Base-by-base conservation (phyloP, 2,888 invertebrate genomes). In the Yponomeuta evonymella region DNA sequence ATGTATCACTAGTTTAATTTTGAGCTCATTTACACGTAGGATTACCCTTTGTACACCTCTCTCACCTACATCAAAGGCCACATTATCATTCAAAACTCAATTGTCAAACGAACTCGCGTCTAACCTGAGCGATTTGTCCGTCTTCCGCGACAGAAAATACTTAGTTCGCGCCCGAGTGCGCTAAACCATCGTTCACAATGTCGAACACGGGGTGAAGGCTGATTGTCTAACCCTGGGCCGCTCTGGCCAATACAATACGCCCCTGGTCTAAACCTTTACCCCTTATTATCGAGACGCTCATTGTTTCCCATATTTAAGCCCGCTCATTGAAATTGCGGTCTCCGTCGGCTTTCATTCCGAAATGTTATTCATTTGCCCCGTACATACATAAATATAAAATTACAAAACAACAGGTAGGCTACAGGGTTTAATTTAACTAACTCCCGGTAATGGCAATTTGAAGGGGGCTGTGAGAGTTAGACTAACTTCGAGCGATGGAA, bases 241-340 rank as follows among this genome's bases (percentile, higher is more conserved):
- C 51, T 12, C 51, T 58, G 51, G 48, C 78, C 75, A 76, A 79
- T 78, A 51, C 73, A 73, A 71, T 69, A 72, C 71, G 70, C 73
- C 70, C 70, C 73, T 72, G 72, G 69, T 79, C 82, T 84, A 85
- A 85, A 84, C 89, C 86, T 83, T 83, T 81, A 83, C 85, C 86
- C 88, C 89, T 85, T 87, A 89, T 90, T 90, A 89, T 83, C 85
- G 85, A 81, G 83, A 78, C 83, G 83, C 79, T 85, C 86, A 90
- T 92, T 92, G 91, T 92, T 90, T 90, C 85, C 85, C 79, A 86
- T 82, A 86, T 88, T 90, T 85, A 86, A 88, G 87, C 87, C 79
- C 65, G 71, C 70, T 71, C 77, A 76, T 83, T 83, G 79, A 83
- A 83, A 75, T 75, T 76, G 76, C 77, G 79, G 67, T 65, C 70